Conservation (phyloP, 1,140 invertebrate genomes). For the Apis mellifera region Amel_HAv3.1 CM009935.2:10642001-10642500, state of each 20-base stretch:
- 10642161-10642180: no score
- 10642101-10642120: slow-evolving; percentile 25
- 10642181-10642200: not conserved
- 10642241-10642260: not conserved
- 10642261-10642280: not conserved
- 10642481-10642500: no score
- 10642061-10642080: slow-evolving; percentile 7
- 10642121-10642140: slow-evolving; percentile 1
- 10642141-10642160: no score
- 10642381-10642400: slow-evolving; percentile 48
- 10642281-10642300: not conserved
- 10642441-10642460: no score
- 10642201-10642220: not conserved
- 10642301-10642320: slow-evolving; percentile 3
- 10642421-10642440: no score
- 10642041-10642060: slow-evolving; percentile 3
- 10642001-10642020: slow-evolving; percentile 34
- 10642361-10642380: slow-evolving; percentile 43
- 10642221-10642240: not conserved
- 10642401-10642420: not conserved
- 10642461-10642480: no score
- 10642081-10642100: slow-evolving; percentile 19
- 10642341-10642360: slow-evolving; percentile 16
- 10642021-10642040: slow-evolving; percentile 27
- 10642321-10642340: slow-evolving; percentile 2